Percentiles rank a stretch among this genome's conserved stretches.
These are phyloP conservation scores for Isotomurus palustris DNA, from an alignment of 2,888 invertebrate species.

Conservation along the genomic window DNA sequence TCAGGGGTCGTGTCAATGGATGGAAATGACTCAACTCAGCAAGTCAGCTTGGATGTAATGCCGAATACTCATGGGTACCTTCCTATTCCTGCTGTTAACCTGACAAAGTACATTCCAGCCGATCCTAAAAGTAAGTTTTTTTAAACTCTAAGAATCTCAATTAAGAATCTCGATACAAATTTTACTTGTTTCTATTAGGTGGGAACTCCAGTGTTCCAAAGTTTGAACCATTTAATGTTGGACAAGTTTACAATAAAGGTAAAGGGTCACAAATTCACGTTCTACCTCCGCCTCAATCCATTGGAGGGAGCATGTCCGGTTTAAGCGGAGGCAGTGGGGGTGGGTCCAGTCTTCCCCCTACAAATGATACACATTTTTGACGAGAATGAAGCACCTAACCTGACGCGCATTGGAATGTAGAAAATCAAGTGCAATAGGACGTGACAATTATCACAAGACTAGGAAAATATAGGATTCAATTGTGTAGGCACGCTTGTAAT, in stretches of 20 bases:
- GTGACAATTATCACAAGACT: too few species aligned
- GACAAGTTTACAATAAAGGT: slow-evolving; percentile 88
- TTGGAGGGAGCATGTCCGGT: slow-evolving; percentile 21
- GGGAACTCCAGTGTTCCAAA: slow-evolving; percentile 56
- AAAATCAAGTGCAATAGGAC: too few species aligned
- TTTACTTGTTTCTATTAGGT: slow-evolving; percentile 18
- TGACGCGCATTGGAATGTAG: too few species aligned
- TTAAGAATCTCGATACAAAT: not conserved
- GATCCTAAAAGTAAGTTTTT: slow-evolving; percentile 38
- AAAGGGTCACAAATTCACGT: slow-evolving; percentile 90
- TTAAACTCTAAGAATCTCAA: not conserved
- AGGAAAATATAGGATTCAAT: too few species aligned
- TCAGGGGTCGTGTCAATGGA: slow-evolving; percentile 68
- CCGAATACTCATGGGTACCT: slow-evolving; percentile 85
- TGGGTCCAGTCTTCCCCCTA: slow-evolving; percentile 22
- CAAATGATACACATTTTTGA: slow-evolving; percentile 22
- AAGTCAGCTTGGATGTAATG: slow-evolving; percentile 84
- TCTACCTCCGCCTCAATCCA: slow-evolving; percentile 53
- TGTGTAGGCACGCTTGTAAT: too few species aligned
- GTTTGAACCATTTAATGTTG: slow-evolving; percentile 79
- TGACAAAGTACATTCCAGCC: slow-evolving; percentile 85
- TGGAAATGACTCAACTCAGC: slow-evolving; percentile 58
- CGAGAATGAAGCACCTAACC: too few species aligned
- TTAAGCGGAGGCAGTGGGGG: slow-evolving; percentile 32
- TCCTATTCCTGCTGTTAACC: slow-evolving; percentile 78